Evolutionary conservation across 1,140 invertebrate species (phyloP).

Genomic region (Dendroctonus ponderosae): DNA sequence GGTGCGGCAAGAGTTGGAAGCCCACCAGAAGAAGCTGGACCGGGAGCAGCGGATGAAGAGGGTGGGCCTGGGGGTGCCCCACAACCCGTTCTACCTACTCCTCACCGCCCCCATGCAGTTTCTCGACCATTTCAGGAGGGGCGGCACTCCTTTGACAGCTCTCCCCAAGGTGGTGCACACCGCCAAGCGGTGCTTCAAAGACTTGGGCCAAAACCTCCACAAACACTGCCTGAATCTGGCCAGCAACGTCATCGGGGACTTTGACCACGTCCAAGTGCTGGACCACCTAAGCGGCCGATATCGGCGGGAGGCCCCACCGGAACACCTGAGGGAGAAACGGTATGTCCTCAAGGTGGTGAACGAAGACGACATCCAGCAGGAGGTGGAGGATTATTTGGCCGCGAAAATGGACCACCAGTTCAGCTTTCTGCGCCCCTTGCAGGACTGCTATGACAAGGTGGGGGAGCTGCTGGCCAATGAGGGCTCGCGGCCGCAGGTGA

Average conservation of each 20-base stretch:
- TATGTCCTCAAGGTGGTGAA: slow-evolving; percentile 40
- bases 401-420: slow-evolving; percentile 30
- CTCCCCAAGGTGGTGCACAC: slow-evolving; percentile 34
- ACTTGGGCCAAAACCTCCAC: slow-evolving; percentile 38
- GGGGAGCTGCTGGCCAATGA: slow-evolving; percentile 6
- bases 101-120: slow-evolving; percentile 36
- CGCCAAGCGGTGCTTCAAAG: slow-evolving; percentile 36
- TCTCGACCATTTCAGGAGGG: slow-evolving; percentile 32
- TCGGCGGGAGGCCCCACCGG: slow-evolving; percentile 7
- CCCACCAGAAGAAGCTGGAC: slow-evolving; percentile 18
- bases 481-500: background rate
- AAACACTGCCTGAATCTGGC: slow-evolving; percentile 35
- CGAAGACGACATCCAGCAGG: slow-evolving; percentile 32
- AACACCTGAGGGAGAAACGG: slow-evolving; percentile 34
- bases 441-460: slow-evolving; percentile 26
- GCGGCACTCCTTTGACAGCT: slow-evolving; percentile 25
- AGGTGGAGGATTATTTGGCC: slow-evolving; percentile 36
- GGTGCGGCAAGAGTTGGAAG: slow-evolving; percentile 31
- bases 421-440: slow-evolving; percentile 16
- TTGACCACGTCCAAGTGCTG: slow-evolving; percentile 29
- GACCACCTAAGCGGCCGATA: slow-evolving; percentile 15
- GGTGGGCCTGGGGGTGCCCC: slow-evolving; percentile 2
- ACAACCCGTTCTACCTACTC: slow-evolving; percentile 34
- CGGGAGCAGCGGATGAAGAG: slow-evolving; percentile 24
- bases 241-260: slow-evolving; percentile 39